Evolutionary conservation across 2,113 vertebrate genomes (phyloP).

Genomic region (Seriola dumerili): DNA sequence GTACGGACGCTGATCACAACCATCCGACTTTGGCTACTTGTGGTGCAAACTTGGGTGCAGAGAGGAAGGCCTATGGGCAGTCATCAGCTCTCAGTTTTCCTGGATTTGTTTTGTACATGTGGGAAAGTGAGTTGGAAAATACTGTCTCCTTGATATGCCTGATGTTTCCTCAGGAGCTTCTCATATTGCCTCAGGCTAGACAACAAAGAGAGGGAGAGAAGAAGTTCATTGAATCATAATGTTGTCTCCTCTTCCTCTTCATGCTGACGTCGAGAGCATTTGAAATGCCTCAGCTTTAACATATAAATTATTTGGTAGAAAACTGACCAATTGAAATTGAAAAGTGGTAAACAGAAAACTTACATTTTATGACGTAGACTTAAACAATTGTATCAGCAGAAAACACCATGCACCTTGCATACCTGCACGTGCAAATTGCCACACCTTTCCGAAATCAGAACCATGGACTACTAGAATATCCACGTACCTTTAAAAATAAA

Average conservation of each 20-base stretch:
- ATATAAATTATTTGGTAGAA: not conserved
- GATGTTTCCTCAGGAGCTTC: conserved; percentile 79
- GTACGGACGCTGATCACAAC: conserved; percentile 17
- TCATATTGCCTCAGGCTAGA: conserved; percentile 57
- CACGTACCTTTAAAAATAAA: too few species aligned
- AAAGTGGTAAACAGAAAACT: not conserved
- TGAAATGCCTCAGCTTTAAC: not conserved
- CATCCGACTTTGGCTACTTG: conserved; percentile 21
- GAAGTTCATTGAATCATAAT: conserved; percentile 69
- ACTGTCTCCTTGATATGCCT: conserved; percentile 67
- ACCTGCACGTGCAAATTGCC: not conserved
- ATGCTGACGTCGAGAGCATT: conserved; percentile 6
- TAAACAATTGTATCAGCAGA: not conserved
- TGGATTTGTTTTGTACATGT: conserved; percentile 50
- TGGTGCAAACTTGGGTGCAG: conserved; percentile 19
- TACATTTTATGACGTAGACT: not conserved
- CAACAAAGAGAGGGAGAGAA: conserved; percentile 66
- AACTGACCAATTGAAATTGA: not conserved
- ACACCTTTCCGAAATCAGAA: not conserved
- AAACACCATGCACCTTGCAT: not conserved
- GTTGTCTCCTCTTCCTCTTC: conserved; percentile 45
- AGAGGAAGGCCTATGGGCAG: conserved; percentile 19
- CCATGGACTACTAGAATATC: too few species aligned
- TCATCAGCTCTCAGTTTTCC: conserved; percentile 34
- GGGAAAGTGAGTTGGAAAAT: conserved; percentile 57